Evolutionary conservation across 1,140 invertebrate species (phyloP).

Genomic region (Zaprionus vittiger): DNA sequence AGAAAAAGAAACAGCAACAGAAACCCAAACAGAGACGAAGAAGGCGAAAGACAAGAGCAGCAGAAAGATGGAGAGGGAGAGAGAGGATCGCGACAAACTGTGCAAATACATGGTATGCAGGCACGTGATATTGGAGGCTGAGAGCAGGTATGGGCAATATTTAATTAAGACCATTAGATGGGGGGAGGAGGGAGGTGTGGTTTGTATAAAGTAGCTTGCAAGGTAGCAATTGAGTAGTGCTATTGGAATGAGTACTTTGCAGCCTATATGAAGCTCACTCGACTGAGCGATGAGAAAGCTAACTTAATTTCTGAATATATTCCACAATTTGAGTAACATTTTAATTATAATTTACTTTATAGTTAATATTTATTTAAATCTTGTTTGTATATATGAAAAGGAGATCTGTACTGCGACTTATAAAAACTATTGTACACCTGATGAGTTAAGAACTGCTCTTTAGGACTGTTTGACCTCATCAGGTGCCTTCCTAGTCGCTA

Average conservation of each 20-base stretch:
- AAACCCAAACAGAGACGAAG: constrained; percentile 28
- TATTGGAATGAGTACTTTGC: not conserved
- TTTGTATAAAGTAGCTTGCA: not conserved
- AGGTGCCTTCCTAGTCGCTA: no score
- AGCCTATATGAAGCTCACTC: not conserved
- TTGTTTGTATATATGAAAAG: no score
- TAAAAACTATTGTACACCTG: no score
- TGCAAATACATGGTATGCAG: constrained; percentile 58
- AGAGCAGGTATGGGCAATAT: constrained; percentile 37
- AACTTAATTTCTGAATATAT: no score
- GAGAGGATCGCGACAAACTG: constrained; percentile 49
- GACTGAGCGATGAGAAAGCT: no score
- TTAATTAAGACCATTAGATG: constrained; percentile 66
- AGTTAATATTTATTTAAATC: no score
- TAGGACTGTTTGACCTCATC: no score
- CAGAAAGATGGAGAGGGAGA: constrained; percentile 20
- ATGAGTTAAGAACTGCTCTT: no score
- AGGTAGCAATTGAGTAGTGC: constrained; percentile 5
- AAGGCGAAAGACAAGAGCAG: not conserved
- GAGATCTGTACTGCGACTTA: no score
- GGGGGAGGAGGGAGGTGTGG: not conserved
- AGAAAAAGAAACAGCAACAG: constrained; percentile 35
- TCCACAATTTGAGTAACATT: no score
- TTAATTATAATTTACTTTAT: not conserved
- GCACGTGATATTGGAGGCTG: constrained; percentile 64